Percentiles rank a stretch among this genome's conserved stretches.
phyloP scores from a whole-genome alignment of 2,797 vertebrate species.

The Cirrhinus mrigala region DNA sequence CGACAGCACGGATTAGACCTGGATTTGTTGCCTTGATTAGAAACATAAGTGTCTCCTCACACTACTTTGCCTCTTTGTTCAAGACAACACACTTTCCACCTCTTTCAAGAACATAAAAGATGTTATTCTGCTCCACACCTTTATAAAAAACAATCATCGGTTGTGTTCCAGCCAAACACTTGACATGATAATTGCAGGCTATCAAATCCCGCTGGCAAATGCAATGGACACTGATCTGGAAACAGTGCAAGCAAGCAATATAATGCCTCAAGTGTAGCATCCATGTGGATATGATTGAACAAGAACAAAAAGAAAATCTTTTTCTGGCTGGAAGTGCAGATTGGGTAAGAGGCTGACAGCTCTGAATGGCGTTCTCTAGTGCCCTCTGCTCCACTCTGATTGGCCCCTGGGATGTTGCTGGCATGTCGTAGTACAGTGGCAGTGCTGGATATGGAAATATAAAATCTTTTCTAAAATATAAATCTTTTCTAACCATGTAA shows the following conservation, averaged over 20 bases:
- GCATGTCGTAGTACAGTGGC: conserved; percentile 9
- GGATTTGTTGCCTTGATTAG: conserved; percentile 57
- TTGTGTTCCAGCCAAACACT: conserved; percentile 12
- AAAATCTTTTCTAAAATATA: no score
- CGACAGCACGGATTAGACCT: conserved; percentile 12
- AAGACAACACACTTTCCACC: neutral
- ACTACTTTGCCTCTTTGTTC: conserved; percentile 14
- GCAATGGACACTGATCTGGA: conserved; percentile 63
- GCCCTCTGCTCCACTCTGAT: conserved; percentile 36
- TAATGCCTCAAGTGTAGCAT: neutral
- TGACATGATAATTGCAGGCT: conserved; percentile 40
- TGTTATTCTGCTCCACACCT: neutral
- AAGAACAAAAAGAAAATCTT: conserved; percentile 24
- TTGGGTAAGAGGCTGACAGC: conserved; percentile 35
- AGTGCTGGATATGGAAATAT: neutral
- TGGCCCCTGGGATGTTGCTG: conserved; percentile 15
- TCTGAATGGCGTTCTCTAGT: conserved; percentile 35
- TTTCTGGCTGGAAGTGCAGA: conserved; percentile 20
- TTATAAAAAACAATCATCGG: neutral
- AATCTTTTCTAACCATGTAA: no score
- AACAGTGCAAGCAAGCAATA: conserved; percentile 47
- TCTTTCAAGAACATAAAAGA: neutral
- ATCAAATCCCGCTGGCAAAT: conserved; percentile 62
- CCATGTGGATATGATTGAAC: conserved; percentile 8
- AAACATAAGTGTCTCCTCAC: conserved; percentile 29